Evolutionary conservation across 2,797 vertebrate species (phyloP), one percentile per base, ranked within the genome.

Genomic region (Picus viridis): DNA sequence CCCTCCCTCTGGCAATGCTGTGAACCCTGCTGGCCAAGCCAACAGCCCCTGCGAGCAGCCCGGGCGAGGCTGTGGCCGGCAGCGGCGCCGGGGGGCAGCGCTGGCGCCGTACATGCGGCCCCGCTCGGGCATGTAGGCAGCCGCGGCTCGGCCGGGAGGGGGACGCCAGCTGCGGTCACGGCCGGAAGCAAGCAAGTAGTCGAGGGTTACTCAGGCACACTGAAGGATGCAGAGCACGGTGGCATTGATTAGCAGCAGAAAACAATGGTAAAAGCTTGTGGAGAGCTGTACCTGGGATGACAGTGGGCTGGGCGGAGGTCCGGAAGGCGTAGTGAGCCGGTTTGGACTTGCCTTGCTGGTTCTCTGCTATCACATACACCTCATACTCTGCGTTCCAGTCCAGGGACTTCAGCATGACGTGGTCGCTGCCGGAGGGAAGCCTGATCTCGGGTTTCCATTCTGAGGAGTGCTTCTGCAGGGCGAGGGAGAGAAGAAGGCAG

Each of bases 301-400:
- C 98, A 0, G 99, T 99, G 34, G 99, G 99, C 97, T 99, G 97
- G 0, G 98, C 97, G 1, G 98, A 98, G 6, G 99, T 99, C 94
- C 96, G 98, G 98, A 99, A 99, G 77, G 98, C 97, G 61, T 98
- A 98, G 56, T 93, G 97, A 11, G 98, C 99, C 0, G 99, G 98
- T n/a, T 98, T 98, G 19, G 99, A 99, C 64, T 98, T 99, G 86
- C 99, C 99, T 96, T 99, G 98, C 96, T 98, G 97, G 96, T 99
- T 99, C 96, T 99, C 99, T 0, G 99, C 99, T 74, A 99, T 97
- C 96, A 99, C 99, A 2, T 94, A 97, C 51, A 99, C 98, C 19
- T 98, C 98, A 10, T 99, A 99, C 86, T 99, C 99, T 0, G 98
- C 99, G 63, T 99, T 98, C 99, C 99, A 99, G 22, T 99, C 98